Evolutionary conservation across 1,140 invertebrate species (phyloP).

Genomic region (Meloidogyne exigua): DNA sequence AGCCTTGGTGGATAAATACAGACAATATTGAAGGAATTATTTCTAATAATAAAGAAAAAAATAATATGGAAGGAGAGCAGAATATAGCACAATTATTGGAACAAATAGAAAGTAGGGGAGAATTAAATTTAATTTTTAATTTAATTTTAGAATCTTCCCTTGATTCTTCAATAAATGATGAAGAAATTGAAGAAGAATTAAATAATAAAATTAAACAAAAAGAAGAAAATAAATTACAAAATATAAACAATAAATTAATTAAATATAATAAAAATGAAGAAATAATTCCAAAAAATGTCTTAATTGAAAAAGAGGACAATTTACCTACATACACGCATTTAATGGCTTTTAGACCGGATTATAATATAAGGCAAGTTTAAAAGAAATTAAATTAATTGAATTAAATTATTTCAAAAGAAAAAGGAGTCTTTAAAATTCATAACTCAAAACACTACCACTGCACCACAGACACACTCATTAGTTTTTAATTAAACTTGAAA

Average conservation of each 20-base stretch:
- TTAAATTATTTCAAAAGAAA: no score
- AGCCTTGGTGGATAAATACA: neutral
- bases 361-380: neutral
- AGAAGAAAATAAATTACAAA: neutral
- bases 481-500: no score
- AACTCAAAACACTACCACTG: neutral
- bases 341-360: neutral
- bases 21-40: neutral
- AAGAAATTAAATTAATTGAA: neutral
- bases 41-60: neutral
- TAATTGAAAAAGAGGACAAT: neutral
- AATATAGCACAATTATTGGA: neutral
- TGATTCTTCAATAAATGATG: neutral
- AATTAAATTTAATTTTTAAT: no score
- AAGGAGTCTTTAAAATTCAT: no score
- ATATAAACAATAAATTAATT: conserved; percentile 4
- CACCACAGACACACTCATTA: neutral
- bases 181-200: neutral
- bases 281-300: neutral
- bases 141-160: neutral
- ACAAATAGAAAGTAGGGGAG: neutral
- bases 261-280: neutral
- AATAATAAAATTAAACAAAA: neutral
- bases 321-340: neutral
- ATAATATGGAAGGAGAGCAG: neutral